A percentile compares a stretch with the other conserved stretches of the same genome.
Evolutionary conservation across 2,888 invertebrate species (phyloP).

Genomic region (Ectemnius lituratus): DNA sequence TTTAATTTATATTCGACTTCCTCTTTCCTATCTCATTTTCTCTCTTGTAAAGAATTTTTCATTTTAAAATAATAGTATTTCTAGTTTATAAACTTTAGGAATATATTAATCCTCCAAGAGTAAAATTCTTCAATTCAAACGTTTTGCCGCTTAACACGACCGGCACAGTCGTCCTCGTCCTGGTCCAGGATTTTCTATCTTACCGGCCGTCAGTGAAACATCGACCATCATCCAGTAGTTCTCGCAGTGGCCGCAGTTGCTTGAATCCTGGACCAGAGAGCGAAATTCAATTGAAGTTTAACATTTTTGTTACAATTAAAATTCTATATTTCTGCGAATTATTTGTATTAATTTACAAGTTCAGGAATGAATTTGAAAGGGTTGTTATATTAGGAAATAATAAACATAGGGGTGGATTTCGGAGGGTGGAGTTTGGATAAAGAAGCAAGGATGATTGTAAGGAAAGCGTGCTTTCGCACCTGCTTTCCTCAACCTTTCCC

Average conservation of each 20-base stretch:
- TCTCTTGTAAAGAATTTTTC: neutral
- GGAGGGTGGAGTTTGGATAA: no score
- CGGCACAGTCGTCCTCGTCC: neutral
- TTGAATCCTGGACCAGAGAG: no score
- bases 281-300: no score
- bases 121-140: neutral
- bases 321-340: neutral
- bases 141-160: neutral
- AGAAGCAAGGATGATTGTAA: no score
- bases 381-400: neutral
- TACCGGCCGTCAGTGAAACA: constrained; percentile 48
- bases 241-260: neutral
- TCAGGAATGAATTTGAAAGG: neutral
- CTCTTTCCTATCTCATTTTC: neutral
- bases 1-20: neutral
- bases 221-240: constrained; percentile 25
- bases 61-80: neutral
- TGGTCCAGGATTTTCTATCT: constrained; percentile 26
- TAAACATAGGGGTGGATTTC: neutral
- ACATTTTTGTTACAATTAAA: neutral
- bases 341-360: neutral
- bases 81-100: no score
- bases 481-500: constrained; percentile 50
- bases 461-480: constrained; percentile 55
- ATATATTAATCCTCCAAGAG: neutral